Percentiles rank a stretch among this genome's conserved stretches.
phyloP scores from a whole-genome alignment of 2,888 invertebrate genomes.

The Zygothrica quintamaculata region DNA sequence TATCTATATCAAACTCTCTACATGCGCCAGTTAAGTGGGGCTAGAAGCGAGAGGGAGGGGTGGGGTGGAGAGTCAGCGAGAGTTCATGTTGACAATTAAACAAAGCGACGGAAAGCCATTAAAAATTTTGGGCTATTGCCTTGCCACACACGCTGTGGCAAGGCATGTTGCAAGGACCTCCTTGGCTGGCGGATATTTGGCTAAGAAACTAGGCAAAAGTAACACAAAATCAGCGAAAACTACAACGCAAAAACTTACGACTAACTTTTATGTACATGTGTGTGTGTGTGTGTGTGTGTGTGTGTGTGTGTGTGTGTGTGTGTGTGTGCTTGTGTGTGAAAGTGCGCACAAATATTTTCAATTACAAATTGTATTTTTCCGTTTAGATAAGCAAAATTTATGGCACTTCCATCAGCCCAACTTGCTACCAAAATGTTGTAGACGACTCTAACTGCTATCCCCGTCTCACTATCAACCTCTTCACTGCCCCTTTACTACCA shows the following conservation, averaged over 20 bases:
- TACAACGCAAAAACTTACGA: conserved; percentile 48
- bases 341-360: conserved; percentile 73
- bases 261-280: conserved; percentile 31
- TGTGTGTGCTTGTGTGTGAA: conserved; percentile 25
- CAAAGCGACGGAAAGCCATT: conserved; percentile 59
- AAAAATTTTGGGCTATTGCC: conserved; percentile 41
- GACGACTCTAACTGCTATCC: too few relatives aligned
- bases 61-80: not conserved
- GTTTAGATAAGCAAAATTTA: conserved; percentile 79
- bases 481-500: not conserved
- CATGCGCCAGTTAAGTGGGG: too few relatives aligned
- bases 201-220: conserved; percentile 25
- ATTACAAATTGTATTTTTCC: conserved; percentile 80
- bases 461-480: too few relatives aligned
- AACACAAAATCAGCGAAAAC: conserved; percentile 20
- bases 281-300: conserved; percentile 8
- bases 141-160: conserved; percentile 7
- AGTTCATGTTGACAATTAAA: conserved; percentile 45
- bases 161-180: not conserved
- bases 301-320: conserved; percentile 7
- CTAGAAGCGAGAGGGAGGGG: not conserved
- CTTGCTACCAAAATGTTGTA: conserved; percentile 22
- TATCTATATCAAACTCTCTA: too few relatives aligned
- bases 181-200: conserved; percentile 13
- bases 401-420: conserved; percentile 60